These are phyloP conservation scores for Poeciliopsis prolifica DNA, from an alignment of 2,113 vertebrate genomes.

Conservation along the genomic window DNA sequence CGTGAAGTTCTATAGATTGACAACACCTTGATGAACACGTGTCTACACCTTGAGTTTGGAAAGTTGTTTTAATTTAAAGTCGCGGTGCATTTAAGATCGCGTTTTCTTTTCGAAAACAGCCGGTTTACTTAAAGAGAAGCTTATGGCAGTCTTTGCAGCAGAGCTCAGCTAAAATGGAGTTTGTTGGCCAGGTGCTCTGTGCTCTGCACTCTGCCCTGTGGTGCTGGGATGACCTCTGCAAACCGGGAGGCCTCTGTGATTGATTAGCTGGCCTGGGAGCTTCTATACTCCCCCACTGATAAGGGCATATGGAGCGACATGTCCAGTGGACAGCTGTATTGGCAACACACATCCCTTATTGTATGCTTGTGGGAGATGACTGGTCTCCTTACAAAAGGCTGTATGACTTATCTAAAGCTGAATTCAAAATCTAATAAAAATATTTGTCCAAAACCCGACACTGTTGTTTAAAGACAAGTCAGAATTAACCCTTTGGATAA, in stretches of 20 bases:
- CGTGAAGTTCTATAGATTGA: too few species aligned
- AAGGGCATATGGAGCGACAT: constrained; percentile 75
- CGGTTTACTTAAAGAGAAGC: background rate
- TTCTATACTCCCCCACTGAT: constrained; percentile 67
- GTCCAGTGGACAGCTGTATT: constrained; percentile 69
- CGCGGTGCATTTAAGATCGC: too few species aligned
- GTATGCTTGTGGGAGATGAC: too few species aligned
- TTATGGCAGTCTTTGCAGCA: constrained; percentile 41
- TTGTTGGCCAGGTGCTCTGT: constrained; percentile 64
- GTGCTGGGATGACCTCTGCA: constrained; percentile 63
- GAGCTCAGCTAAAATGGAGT: constrained; percentile 62
- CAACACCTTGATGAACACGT: too few species aligned
- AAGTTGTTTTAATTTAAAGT: too few species aligned
- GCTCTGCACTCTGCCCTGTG: constrained; percentile 65
- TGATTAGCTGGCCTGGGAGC: constrained; percentile 75
- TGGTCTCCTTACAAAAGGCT: background rate
- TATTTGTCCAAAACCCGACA: background rate
- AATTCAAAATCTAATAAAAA: too few species aligned
- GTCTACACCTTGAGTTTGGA: too few species aligned
- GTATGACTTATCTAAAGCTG: too few species aligned
- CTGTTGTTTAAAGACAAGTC: too few species aligned
- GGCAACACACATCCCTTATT: constrained; percentile 46
- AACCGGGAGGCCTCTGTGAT: constrained; percentile 69
- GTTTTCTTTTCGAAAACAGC: too few species aligned
- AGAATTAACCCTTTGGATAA: too few species aligned